Conservation (phyloP, 2,113 vertebrate species). For the Camelus bactrianus region DNA sequence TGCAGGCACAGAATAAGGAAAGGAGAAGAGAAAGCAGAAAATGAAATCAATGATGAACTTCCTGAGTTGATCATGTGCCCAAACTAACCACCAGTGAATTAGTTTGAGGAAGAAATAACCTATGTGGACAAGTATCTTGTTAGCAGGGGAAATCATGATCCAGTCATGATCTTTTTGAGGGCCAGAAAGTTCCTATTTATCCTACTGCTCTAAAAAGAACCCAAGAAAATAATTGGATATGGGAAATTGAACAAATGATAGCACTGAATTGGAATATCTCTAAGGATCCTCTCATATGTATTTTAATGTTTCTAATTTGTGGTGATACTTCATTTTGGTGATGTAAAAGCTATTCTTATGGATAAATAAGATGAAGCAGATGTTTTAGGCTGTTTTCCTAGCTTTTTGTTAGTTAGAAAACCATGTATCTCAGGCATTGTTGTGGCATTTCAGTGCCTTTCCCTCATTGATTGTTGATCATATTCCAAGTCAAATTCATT, state of each 20-base stretch:
- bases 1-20: background rate
- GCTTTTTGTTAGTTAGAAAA: constrained; percentile 40
- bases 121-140: background rate
- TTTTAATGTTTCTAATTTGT: constrained; percentile 33
- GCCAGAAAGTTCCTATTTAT: background rate
- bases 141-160: constrained; percentile 33
- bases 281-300: background rate
- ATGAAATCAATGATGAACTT: background rate
- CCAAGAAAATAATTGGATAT: background rate
- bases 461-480: constrained; percentile 31
- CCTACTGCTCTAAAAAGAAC: constrained; percentile 18
- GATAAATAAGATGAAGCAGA: background rate
- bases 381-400: constrained; percentile 4
- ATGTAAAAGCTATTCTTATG: background rate
- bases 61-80: background rate
- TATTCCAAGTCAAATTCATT: constrained; percentile 63
- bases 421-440: constrained; percentile 22
- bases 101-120: constrained; percentile 13
- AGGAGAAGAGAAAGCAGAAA: background rate
- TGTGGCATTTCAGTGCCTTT: constrained; percentile 45
- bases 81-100: background rate
- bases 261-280: background rate
- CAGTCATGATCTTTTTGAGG: background rate
- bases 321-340: constrained; percentile 47
- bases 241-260: background rate